phyloP scores from a whole-genome alignment of 2,797 vertebrate genomes.

The Allobates femoralis region DNA sequence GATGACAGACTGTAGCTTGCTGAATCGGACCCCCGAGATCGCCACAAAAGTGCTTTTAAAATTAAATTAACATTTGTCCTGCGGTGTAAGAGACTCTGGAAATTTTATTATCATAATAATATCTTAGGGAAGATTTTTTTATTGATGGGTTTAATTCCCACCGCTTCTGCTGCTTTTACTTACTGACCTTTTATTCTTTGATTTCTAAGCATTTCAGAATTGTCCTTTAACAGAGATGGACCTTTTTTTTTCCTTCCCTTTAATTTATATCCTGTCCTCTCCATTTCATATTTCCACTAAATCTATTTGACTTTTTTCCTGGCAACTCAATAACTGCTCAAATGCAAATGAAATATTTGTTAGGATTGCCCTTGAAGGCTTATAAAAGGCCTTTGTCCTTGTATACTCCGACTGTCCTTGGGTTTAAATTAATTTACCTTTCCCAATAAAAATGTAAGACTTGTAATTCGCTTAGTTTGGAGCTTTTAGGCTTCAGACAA shows the following conservation, averaged over 20 bases:
- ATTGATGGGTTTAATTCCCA: slow-evolving; percentile 37
- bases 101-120: slow-evolving; percentile 60
- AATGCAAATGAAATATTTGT: slow-evolving; percentile 62
- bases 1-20: background rate
- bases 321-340: slow-evolving; percentile 52
- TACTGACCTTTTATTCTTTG: slow-evolving; percentile 26
- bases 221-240: slow-evolving; percentile 32
- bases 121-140: slow-evolving; percentile 35
- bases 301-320: slow-evolving; percentile 54
- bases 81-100: slow-evolving; percentile 16
- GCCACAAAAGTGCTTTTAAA: slow-evolving; percentile 37
- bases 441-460: slow-evolving; percentile 49
- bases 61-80: slow-evolving; percentile 49
- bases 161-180: background rate
- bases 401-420: slow-evolving; percentile 44
- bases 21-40: slow-evolving; percentile 31
- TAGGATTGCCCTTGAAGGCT: slow-evolving; percentile 43
- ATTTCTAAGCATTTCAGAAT: slow-evolving; percentile 6
- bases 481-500: slow-evolving; percentile 20
- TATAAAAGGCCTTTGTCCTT: slow-evolving; percentile 52
- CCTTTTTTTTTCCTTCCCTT: slow-evolving; percentile 34
- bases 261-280: slow-evolving; percentile 51
- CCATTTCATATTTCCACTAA: slow-evolving; percentile 53
- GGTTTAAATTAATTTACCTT: slow-evolving; percentile 56
- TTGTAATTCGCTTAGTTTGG: slow-evolving; percentile 48